phyloP scores from a whole-genome alignment of 2,888 invertebrate genomes.

The Diadegma fenestrale region DNA sequence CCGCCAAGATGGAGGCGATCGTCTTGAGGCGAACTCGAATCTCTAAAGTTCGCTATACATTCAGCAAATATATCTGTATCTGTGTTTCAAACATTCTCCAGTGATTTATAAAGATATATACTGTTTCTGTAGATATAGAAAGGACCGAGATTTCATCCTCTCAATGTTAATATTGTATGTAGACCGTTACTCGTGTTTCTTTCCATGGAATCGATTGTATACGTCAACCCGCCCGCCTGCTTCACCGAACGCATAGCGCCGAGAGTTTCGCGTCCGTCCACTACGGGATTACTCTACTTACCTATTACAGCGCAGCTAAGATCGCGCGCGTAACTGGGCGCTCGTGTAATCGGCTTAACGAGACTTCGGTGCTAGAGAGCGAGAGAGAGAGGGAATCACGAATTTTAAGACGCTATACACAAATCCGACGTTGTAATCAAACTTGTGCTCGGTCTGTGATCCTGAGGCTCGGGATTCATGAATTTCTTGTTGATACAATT shows the following conservation, averaged over 20 bases:
- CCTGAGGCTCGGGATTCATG: neutral
- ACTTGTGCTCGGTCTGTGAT: constrained; percentile 1
- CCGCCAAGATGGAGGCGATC: constrained; percentile 6
- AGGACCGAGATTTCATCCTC: constrained; percentile 38
- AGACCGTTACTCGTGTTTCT: constrained; percentile 62
- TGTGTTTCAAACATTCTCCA: constrained; percentile 5
- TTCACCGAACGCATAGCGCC: constrained; percentile 34
- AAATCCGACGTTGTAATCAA: constrained; percentile 8
- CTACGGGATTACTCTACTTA: constrained; percentile 64
- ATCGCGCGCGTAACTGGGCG: constrained; percentile 49
- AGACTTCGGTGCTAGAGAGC: constrained; percentile 35
- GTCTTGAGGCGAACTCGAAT: constrained; percentile 13
- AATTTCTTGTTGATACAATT: neutral
- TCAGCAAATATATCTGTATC: neutral
- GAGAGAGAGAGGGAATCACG: constrained; percentile 12
- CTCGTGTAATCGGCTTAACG: constrained; percentile 62
- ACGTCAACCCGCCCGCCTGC: constrained; percentile 61
- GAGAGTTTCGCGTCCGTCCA: constrained; percentile 42
- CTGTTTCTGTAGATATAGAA: constrained; percentile 21
- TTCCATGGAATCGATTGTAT: constrained; percentile 64
- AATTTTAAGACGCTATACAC: constrained; percentile 48
- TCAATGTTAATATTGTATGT: constrained; percentile 51
- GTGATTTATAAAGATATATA: constrained; percentile 25
- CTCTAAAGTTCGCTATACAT: constrained; percentile 17
- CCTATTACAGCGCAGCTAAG: constrained; percentile 56